Evolutionary conservation across 2,113 vertebrate species (phyloP), one percentile per base, ranked within the genome.

Genomic region (Pluvianellus socialis): DNA sequence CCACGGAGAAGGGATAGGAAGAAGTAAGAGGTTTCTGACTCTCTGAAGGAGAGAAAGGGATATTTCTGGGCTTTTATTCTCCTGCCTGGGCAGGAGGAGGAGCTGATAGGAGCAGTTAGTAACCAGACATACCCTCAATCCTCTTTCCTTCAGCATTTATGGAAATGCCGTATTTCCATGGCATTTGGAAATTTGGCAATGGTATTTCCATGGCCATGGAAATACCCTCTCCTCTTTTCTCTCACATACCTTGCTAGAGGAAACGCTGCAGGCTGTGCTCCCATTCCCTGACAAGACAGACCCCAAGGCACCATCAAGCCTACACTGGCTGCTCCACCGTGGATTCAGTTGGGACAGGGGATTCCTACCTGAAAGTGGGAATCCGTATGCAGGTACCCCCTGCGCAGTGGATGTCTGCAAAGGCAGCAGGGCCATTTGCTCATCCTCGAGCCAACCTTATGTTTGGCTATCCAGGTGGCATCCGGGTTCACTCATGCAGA

Each of bases 401-500:
- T 0, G 20, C 0, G 1, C 38, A 68, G 10, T 2, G 6, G 24
- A 21, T 28, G 22, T 18, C 33, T 44, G 44, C 44, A 14, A 15
- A 50, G 38, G 49, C 38, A 86, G 12, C 3, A 2, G 18, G 79
- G 5, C 28, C n/a, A 4, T 33, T 66, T 76, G 27, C 28, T 80
- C 11, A 72, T 24, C 38, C 28, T 63, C 4, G 1, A 75, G 44
- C 16, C 0, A 1, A 22, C 32, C 30, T 42, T 14, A 3, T 17
- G 11, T 73, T 84, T 61, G 40, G 11, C 40, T 45, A 14, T 23
- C 18, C 5, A 2, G 52, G 35, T 2, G 28, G 19, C 14, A 42
- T 24, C 19, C 3, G 1, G 12, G 8, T 84, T 72, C 68, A 32
- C 20, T 73, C 44, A n/a, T 0, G 0, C 26, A 44, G 24, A 26